Percentiles rank a stretch among this genome's conserved stretches.
Conservation (phyloP, 2,888 invertebrate species). For the Mimas tiliae region DNA sequence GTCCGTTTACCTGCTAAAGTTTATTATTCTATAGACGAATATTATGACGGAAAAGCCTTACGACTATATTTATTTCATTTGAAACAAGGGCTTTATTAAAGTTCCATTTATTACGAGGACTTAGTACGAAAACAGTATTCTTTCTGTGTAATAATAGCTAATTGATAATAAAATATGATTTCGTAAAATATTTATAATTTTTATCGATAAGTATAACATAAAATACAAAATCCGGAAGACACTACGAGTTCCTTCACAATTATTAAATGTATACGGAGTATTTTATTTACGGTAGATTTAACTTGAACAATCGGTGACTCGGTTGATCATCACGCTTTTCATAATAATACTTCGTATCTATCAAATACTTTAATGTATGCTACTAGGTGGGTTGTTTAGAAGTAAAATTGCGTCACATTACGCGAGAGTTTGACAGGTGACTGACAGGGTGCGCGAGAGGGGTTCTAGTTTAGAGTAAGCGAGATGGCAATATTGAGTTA, state of each 20-base stretch:
- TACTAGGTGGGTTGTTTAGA: no score
- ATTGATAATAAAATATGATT: not conserved
- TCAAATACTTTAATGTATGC: no score
- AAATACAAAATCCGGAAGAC: not conserved
- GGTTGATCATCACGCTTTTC: no score
- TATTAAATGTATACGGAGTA: not conserved
- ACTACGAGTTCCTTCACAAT: not conserved
- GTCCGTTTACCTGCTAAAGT: no score
- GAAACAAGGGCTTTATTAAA: not conserved
- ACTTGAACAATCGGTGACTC: no score
- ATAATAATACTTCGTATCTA: no score
- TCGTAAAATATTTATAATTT: not conserved
- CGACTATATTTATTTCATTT: not conserved
- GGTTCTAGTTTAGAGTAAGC: no score
- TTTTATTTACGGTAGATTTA: not conserved
- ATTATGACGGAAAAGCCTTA: not conserved
- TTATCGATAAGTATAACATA: not conserved
- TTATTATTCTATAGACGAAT: not conserved
- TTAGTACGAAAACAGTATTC: not conserved
- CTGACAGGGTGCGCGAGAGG: no score
- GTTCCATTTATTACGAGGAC: not conserved
- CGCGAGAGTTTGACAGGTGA: no score
- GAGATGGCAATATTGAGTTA: no score
- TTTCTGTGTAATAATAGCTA: not conserved
- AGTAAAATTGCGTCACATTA: no score